Percentiles rank a stretch among this genome's conserved stretches.
Evolutionary conservation across 2,888 invertebrate species (phyloP).

Genomic region (Sisyra nigra): DNA sequence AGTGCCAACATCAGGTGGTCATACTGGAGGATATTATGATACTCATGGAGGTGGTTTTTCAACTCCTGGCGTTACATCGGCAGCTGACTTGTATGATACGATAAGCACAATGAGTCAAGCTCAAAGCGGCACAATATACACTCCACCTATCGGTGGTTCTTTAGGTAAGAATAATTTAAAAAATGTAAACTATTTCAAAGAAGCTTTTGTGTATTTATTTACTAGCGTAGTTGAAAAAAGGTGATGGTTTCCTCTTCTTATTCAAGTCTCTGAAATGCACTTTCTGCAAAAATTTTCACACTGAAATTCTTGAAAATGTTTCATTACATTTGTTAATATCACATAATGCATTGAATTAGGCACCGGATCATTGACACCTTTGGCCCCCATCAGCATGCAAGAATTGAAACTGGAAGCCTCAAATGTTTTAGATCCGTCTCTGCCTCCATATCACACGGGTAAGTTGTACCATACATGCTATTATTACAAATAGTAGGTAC

Average conservation of each 20-base stretch:
- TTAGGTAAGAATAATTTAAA: conserved; percentile 35
- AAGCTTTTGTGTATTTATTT: conserved; percentile 9
- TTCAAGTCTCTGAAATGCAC: neutral
- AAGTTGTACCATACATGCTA: conserved; percentile 21
- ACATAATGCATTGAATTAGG: conserved; percentile 22
- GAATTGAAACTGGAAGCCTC: conserved; percentile 51
- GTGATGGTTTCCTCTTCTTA: neutral
- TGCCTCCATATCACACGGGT: conserved; percentile 58
- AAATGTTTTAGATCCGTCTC: conserved; percentile 42
- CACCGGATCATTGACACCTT: conserved; percentile 48
- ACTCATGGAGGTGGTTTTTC: conserved; percentile 35
- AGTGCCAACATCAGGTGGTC: conserved; percentile 16
- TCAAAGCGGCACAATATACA: conserved; percentile 52
- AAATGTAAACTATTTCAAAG: neutral
- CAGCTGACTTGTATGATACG: conserved; percentile 44
- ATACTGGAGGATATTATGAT: conserved; percentile 35
- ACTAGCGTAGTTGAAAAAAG: neutral
- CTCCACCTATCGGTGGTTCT: conserved; percentile 55
- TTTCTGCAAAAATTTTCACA: neutral
- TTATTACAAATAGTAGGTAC: neutral
- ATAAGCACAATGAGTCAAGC: conserved; percentile 58
- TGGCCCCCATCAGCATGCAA: conserved; percentile 60
- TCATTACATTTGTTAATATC: neutral
- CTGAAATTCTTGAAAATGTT: neutral
- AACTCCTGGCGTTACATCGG: conserved; percentile 34